A percentile compares a stretch with the other conserved stretches of the same genome.
Conservation (phyloP, 2,888 invertebrate species). For the Eurytoma californica region DNA sequence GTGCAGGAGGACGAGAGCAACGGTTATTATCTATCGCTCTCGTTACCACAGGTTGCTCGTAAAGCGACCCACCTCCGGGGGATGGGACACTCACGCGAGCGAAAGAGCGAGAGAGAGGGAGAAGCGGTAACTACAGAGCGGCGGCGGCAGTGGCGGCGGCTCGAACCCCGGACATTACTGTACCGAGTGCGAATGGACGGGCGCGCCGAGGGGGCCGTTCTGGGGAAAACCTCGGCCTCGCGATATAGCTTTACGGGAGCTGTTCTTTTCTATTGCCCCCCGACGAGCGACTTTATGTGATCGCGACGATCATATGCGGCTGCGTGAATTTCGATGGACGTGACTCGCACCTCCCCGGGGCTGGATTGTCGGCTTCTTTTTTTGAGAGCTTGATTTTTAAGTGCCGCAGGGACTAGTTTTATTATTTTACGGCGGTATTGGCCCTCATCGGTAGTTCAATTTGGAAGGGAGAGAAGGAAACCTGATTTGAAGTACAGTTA, state of each 20-base stretch:
- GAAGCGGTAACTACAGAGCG: conserved; percentile 40
- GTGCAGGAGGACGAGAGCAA: conserved; percentile 58
- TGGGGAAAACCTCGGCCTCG: conserved; percentile 33
- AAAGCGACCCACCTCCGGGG: conserved; percentile 69
- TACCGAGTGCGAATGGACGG: conserved; percentile 67
- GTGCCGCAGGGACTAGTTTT: conserved; percentile 11
- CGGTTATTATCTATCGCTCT: conserved; percentile 76
- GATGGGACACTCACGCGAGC: conserved; percentile 62
- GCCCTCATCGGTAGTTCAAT: not conserved
- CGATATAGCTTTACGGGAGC: not conserved
- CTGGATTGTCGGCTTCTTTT: not conserved
- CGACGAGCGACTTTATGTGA: conserved; percentile 3
- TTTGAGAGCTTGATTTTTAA: conserved; percentile 18
- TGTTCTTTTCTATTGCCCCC: conserved; percentile 3
- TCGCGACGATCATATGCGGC: conserved; percentile 26
- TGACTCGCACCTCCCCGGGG: not conserved
- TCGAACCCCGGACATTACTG: conserved; percentile 63
- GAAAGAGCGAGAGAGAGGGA: conserved; percentile 29
- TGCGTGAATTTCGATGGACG: conserved; percentile 33
- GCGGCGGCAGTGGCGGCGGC: not conserved
- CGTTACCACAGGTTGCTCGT: conserved; percentile 76
- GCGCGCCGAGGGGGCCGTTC: conserved; percentile 68
- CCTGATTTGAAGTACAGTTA: not conserved
- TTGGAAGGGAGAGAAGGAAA: not conserved
- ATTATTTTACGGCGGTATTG: conserved; percentile 27